Base-by-base conservation (phyloP, 2,888 invertebrate species). In the Cremastinae sp. region DNA sequence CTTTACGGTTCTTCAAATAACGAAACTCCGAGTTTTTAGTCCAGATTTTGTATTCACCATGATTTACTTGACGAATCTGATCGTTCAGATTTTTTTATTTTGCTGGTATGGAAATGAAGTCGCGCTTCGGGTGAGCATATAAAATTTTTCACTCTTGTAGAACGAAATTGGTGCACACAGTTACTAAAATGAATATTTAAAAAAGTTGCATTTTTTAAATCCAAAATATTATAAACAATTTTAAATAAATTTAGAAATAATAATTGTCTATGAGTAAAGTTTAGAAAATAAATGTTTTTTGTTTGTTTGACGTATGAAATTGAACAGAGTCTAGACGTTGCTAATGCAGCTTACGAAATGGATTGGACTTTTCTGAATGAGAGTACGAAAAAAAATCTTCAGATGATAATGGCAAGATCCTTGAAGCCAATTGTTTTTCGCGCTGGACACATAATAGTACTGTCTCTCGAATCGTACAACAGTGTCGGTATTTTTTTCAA, bases 381-480 rank as follows among this genome's bases (percentile, higher is more conserved):
- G 16, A 37, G 39, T 10, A 18, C 22, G n/a, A 53, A 9, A 28
- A 22, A 28, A 28, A 22, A 4, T 12, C 55, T 78, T 22, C 45
- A 65, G 9, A 49, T 77, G 20, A 76, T 79, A 45, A 79, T 79
- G 79, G 45, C 53, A 35, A 62, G 79, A 51, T 45, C 72, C n/a
- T 37, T 59, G 10, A 68, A 59, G 12, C 79, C 79, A 0, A 53
- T 77, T 1, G 45, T 35, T 12, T 77, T 74, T 51, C 71, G 70
- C 0, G 72, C 64, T 14, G 76, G 71, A 0, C 58, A 69, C 43
- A 18, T 79, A 2, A 72, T 79, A 39, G 49, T 61, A 9, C 41
- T 79, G 22, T 77, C 77, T 41, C 61, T 79, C 35, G 77, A 79
- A 35, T 75, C 74, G n/a, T 79, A 73, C 20, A 75, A 70, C 35